phyloP scores from a whole-genome alignment of 2,888 invertebrate genomes.

The Caenorhabditis sp. region DNA sequence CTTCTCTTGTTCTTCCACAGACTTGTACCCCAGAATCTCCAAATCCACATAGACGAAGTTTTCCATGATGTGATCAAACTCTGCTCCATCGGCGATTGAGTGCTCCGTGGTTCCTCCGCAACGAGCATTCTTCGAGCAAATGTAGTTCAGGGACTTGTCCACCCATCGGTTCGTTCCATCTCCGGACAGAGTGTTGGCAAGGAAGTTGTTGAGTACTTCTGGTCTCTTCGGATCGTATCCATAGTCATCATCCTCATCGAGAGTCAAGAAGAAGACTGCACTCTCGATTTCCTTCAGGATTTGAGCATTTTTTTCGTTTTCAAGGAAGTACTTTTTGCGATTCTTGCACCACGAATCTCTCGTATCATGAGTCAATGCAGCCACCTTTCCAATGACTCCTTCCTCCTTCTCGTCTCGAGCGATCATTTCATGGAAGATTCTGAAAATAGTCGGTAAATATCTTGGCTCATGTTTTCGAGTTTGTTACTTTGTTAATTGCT shows the following conservation, averaged over 20 bases:
- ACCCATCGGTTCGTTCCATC: constrained; percentile 79
- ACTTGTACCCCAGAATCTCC: constrained; percentile 62
- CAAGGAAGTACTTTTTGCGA: constrained; percentile 77
- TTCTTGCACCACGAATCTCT: constrained; percentile 77
- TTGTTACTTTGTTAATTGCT: constrained; percentile 70
- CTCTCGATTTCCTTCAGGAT: constrained; percentile 77
- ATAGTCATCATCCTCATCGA: constrained; percentile 74
- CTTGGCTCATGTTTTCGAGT: background rate
- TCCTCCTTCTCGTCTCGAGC: constrained; percentile 70
- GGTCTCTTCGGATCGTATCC: constrained; percentile 68
- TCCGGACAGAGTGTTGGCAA: constrained; percentile 76
- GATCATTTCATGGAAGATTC: constrained; percentile 78
- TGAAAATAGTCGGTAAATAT: constrained; percentile 48
- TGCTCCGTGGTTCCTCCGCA: constrained; percentile 80
- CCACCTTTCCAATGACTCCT: constrained; percentile 66
- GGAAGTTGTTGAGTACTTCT: constrained; percentile 66
- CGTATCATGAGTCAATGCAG: constrained; percentile 77
- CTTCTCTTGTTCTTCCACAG: constrained; percentile 69
- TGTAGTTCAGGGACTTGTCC: constrained; percentile 81
- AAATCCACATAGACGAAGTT: constrained; percentile 77
- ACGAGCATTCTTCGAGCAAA: constrained; percentile 70
- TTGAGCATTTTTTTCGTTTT: constrained; percentile 71
- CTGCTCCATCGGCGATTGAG: constrained; percentile 79
- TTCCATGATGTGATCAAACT: constrained; percentile 81
- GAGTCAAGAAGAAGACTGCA: constrained; percentile 74